phyloP scores from a whole-genome alignment of 2,113 vertebrate species.

The Archocentrus centrarchus region DNA sequence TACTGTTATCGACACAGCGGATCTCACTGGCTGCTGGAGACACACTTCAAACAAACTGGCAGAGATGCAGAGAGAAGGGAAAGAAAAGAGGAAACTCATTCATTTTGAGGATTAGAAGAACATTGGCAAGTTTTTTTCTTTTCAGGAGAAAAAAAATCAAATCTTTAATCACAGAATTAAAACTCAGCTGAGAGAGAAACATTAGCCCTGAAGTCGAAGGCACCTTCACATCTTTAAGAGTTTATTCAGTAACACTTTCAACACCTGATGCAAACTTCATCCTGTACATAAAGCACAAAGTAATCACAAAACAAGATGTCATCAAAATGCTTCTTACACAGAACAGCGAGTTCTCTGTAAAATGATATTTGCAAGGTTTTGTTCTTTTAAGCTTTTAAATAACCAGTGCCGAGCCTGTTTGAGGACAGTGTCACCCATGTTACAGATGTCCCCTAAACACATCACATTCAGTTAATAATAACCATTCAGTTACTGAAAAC shows the following conservation, averaged over 20 bases:
- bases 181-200: neutral
- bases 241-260: neutral
- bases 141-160: neutral
- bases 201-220: too few species aligned
- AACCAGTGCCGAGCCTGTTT: too few species aligned
- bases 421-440: too few species aligned
- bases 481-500: too few species aligned
- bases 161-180: neutral
- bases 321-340: too few species aligned
- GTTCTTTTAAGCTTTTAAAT: too few species aligned
- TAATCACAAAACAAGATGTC: too few species aligned
- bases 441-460: too few species aligned
- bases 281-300: too few species aligned
- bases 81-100: neutral
- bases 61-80: neutral
- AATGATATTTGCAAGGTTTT: too few species aligned
- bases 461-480: too few species aligned
- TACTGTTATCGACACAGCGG: conserved; percentile 37
- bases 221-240: neutral
- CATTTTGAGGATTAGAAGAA: neutral
- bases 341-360: too few species aligned
- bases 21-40: conserved; percentile 41
- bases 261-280: neutral
- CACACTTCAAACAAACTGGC: conserved; percentile 46
- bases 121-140: neutral